Conservation (phyloP, 2,797 vertebrate genomes). For the Cyclura pinguis region DNA sequence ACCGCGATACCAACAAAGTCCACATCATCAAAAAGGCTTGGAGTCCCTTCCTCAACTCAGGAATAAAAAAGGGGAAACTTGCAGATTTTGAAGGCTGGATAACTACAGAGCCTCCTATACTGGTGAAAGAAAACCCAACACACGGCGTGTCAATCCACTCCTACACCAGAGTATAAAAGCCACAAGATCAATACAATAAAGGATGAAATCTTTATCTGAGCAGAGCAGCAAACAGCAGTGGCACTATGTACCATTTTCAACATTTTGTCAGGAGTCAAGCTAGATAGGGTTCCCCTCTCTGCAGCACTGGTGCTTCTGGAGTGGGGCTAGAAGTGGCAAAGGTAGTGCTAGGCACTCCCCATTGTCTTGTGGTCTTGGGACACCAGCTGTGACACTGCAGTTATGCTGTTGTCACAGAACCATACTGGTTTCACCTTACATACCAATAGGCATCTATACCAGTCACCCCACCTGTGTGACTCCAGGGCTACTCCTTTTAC, state of each 20-base stretch:
- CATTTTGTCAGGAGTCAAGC: too few relatives aligned
- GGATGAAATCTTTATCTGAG: too few relatives aligned
- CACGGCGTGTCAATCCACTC: neutral
- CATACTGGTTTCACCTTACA: neutral
- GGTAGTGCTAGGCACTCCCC: too few relatives aligned
- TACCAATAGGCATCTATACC: neutral
- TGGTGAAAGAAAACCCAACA: neutral
- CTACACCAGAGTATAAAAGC: neutral
- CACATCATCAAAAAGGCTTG: neutral
- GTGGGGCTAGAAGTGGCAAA: too few relatives aligned
- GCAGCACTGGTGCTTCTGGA: too few relatives aligned
- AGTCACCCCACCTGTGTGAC: neutral
- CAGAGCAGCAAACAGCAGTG: too few relatives aligned
- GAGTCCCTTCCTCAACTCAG: neutral
- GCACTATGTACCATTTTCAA: too few relatives aligned
- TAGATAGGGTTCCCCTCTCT: too few relatives aligned
- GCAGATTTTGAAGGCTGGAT: neutral
- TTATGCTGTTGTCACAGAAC: too few relatives aligned
- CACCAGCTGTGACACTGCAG: too few relatives aligned
- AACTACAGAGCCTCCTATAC: neutral
- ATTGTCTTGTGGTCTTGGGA: too few relatives aligned
- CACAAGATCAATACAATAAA: neutral
- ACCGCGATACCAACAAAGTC: neutral
- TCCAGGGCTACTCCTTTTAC: neutral
- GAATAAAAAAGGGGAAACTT: neutral